Percentiles rank a stretch among this genome's conserved stretches.
Conservation (phyloP, 2,888 invertebrate genomes). For the Steinernema scapterisci region DNA sequence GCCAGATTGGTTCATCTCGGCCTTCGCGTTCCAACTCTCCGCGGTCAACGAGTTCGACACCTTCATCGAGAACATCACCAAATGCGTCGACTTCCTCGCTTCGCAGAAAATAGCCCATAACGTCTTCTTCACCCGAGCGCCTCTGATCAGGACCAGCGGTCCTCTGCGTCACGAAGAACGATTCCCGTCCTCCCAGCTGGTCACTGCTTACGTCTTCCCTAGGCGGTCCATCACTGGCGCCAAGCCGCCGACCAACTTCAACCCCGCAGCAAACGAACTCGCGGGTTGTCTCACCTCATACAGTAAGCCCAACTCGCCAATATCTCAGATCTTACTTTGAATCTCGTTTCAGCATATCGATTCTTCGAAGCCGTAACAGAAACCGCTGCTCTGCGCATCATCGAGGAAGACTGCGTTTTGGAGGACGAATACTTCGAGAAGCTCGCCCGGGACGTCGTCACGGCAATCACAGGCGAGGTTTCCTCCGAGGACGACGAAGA, state of each 20-base stretch:
- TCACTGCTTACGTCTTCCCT: constrained; percentile 65
- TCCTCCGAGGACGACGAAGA: constrained; percentile 26
- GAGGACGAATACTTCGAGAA: constrained; percentile 43
- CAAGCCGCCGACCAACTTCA: constrained; percentile 63
- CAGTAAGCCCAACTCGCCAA: constrained; percentile 49
- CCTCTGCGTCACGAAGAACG: constrained; percentile 47
- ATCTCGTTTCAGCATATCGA: constrained; percentile 51
- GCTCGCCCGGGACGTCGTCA: background rate
- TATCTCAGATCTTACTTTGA: too few species aligned
- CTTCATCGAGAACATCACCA: constrained; percentile 55
- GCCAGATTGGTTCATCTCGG: constrained; percentile 62
- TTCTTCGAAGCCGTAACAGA: constrained; percentile 66
- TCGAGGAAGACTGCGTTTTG: constrained; percentile 63
- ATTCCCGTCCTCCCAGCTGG: constrained; percentile 43
- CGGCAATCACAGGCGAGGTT: background rate
- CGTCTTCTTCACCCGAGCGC: constrained; percentile 63
- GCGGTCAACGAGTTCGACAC: constrained; percentile 49
- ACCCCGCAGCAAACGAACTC: constrained; percentile 65
- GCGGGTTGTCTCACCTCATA: constrained; percentile 65
- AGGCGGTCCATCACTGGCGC: constrained; percentile 51
- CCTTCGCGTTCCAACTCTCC: constrained; percentile 63
- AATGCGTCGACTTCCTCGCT: constrained; percentile 54
- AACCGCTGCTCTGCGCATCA: constrained; percentile 57
- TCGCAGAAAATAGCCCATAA: constrained; percentile 63
- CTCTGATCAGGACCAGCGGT: constrained; percentile 53